Evolutionary conservation across 2,113 vertebrate genomes (phyloP).

Genomic region (Petaurus breviceps): DNA sequence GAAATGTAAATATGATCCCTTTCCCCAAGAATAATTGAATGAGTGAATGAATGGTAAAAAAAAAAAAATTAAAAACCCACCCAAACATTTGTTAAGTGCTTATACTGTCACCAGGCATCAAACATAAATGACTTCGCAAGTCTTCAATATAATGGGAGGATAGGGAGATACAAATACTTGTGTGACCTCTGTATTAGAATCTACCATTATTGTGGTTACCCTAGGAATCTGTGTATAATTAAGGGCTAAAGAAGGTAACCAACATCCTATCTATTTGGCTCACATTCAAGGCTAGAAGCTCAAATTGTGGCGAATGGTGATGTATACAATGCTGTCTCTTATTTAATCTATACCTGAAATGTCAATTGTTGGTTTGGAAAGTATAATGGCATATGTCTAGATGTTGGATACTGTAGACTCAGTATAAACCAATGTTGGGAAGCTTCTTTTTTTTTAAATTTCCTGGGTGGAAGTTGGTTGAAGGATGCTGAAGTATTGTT

Average conservation of each 20-base stretch:
- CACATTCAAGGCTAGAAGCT: neutral
- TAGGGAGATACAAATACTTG: neutral
- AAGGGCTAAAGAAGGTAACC: neutral
- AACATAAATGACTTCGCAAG: neutral
- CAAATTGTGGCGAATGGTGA: neutral
- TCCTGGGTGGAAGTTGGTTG: neutral
- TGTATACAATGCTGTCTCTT: neutral
- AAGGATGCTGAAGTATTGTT: neutral
- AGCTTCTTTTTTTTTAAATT: neutral
- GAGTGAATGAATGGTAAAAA: neutral
- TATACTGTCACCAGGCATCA: neutral
- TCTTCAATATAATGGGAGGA: neutral
- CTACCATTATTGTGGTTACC: neutral
- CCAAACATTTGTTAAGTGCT: neutral
- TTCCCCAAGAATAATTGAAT: neutral
- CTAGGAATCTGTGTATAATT: neutral
- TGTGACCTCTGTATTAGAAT: neutral
- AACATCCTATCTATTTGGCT: neutral
- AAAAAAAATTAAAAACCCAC: too few species aligned
- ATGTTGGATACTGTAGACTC: neutral
- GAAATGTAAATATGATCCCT: neutral
- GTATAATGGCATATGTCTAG: too few species aligned
- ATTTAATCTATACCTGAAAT: neutral
- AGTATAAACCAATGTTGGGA: neutral
- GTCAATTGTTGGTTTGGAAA: neutral